Evolutionary conservation across 2,888 invertebrate species (phyloP), one percentile per base, ranked within the genome.

Genomic region (Steinernema carpocapsae): DNA sequence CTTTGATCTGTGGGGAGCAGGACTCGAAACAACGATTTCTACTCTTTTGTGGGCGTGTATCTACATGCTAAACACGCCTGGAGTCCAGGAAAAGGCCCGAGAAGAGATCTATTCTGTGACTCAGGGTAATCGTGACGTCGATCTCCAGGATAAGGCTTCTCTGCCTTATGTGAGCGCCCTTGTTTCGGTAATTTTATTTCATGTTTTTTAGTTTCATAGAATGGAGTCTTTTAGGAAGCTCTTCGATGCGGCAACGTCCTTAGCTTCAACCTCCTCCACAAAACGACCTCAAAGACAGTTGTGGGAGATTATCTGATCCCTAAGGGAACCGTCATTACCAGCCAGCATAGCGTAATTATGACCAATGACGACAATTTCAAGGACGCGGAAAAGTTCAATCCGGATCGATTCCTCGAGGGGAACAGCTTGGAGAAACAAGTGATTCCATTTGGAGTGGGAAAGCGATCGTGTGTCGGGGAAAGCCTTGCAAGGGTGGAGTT

Each of bases 381-480:
- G 22, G 24, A 52, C 22, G 6, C 52, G 1, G 1, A 22, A 2
- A 52, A n/a, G 52, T 52, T 52, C 24, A 22, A 22, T 22, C 52
- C 52, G 1, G 52, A 52, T 2, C 52, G 52, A 2, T 52, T 10
- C 22, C 1, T 24, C 1, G 24, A 52, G 24, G 6, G 4, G 10
- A 52, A 52, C 6, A 22, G 7, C 12, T 19, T 48, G n/a, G 52
- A 52, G 3, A n/a, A 52, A 52, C 52, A 52, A 2, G 24, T 52
- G 52, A 52, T 52, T 52, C 52, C 52, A 4, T 52, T 52, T 12
- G 52, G 52, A 17, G 24, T 52, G 4, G 52, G 52, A 2, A 52
- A 52, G 22, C 52, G 52, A n/a, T n/a, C 52, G 1, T 52, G 52
- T 12, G 3, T 52, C 22, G 52, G 52, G 2, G 52, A 52, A 24